Percentiles rank a stretch among this genome's conserved stretches.
phyloP scores from a whole-genome alignment of 1,140 invertebrate genomes.

The Agraylea sexmaculata region DNA sequence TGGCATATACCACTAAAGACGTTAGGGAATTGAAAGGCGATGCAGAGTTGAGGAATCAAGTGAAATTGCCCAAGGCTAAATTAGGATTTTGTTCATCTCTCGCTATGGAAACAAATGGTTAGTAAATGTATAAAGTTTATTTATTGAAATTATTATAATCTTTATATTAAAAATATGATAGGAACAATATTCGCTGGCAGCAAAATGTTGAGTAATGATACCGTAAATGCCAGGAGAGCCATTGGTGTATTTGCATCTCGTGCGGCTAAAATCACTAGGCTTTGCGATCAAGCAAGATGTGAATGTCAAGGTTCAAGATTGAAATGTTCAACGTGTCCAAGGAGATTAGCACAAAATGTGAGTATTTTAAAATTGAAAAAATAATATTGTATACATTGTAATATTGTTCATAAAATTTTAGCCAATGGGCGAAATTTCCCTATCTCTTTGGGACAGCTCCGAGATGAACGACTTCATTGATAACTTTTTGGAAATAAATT shows the following conservation, averaged over 20 bases:
- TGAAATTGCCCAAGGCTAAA: slow-evolving; percentile 59
- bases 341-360: slow-evolving; percentile 16
- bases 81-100: slow-evolving; percentile 69
- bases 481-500: slow-evolving; percentile 17
- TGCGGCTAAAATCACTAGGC: slow-evolving; percentile 19
- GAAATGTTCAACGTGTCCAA: slow-evolving; percentile 28
- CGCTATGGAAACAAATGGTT: slow-evolving; percentile 73
- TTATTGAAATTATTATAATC: slow-evolving; percentile 5
- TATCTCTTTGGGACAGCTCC: slow-evolving; percentile 15
- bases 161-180: slow-evolving; percentile 14
- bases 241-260: slow-evolving; percentile 27
- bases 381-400: slow-evolving; percentile 3
- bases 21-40: slow-evolving; percentile 53
- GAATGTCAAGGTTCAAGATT: slow-evolving; percentile 30
- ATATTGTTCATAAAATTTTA: slow-evolving; percentile 18
- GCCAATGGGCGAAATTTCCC: slow-evolving; percentile 15
- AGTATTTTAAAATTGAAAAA: slow-evolving; percentile 3
- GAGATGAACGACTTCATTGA: slow-evolving; percentile 21
- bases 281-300: slow-evolving; percentile 26
- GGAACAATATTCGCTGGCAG: slow-evolving; percentile 33
- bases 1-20: slow-evolving; percentile 69
- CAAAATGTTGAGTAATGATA: slow-evolving; percentile 26
- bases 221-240: slow-evolving; percentile 29
- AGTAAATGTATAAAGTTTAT: slow-evolving; percentile 21
- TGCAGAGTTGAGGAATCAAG: slow-evolving; percentile 51